Conservation (phyloP, 2,113 vertebrate species). For the Genyomyrus donnyi region DNA sequence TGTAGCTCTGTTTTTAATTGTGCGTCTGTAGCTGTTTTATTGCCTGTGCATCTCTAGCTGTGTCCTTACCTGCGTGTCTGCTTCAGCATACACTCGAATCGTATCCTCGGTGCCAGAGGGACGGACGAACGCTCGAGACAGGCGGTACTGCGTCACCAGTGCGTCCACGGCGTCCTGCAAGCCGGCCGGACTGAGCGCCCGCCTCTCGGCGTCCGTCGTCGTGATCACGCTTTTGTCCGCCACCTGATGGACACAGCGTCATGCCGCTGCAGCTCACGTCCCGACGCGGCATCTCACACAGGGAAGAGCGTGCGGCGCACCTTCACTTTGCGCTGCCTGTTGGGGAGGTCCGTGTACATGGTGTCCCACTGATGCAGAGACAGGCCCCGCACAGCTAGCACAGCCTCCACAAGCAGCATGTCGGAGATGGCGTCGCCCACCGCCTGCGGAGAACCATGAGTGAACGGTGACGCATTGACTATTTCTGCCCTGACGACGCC, state of each 20-base stretch:
- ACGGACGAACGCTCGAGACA: slow-evolving; percentile 81
- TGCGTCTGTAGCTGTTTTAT: not conserved
- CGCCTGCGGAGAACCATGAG: slow-evolving; percentile 55
- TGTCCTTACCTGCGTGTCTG: slow-evolving; percentile 57
- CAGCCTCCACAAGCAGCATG: slow-evolving; percentile 85
- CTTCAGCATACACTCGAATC: slow-evolving; percentile 84
- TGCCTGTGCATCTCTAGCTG: not conserved
- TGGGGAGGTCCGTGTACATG: slow-evolving; percentile 82
- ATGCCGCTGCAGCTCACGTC: not conserved
- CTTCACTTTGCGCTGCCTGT: slow-evolving; percentile 89
- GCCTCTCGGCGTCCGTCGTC: slow-evolving; percentile 79
- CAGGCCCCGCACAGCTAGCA: slow-evolving; percentile 74
- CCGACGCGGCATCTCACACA: not conserved
- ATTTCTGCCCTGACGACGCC: too few relatives aligned
- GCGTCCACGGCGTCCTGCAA: slow-evolving; percentile 76
- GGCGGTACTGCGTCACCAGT: slow-evolving; percentile 65
- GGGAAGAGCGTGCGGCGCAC: slow-evolving; percentile 41
- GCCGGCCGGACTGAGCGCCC: slow-evolving; percentile 65
- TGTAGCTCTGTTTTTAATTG: not conserved
- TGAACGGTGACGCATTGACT: not conserved
- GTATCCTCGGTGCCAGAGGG: slow-evolving; percentile 92
- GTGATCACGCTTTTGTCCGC: slow-evolving; percentile 73
- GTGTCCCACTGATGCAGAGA: slow-evolving; percentile 81
- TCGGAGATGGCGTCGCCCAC: slow-evolving; percentile 88
- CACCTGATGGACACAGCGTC: not conserved